phyloP scores from a whole-genome alignment of 2,113 vertebrate species.

The Conger conger region DNA sequence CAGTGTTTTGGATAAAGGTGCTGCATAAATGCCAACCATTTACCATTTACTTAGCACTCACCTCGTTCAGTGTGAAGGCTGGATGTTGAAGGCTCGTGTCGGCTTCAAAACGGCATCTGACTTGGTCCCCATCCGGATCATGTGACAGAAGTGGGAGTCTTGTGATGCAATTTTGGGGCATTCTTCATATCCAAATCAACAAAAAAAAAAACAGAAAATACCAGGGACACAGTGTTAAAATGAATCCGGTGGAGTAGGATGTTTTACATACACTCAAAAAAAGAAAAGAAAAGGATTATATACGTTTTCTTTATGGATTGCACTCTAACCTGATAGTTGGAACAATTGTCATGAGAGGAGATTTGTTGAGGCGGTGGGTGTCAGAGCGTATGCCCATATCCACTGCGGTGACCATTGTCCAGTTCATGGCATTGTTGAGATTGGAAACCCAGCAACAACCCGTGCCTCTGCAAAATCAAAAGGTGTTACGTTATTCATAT shows the following conservation, averaged over 20 bases:
- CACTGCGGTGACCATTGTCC: slow-evolving; percentile 44
- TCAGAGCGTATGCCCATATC: slow-evolving; percentile 65
- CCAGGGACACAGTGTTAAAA: not conserved
- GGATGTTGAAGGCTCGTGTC: not conserved
- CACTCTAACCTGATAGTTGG: slow-evolving; percentile 51
- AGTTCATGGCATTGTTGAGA: slow-evolving; percentile 21
- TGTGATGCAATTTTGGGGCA: slow-evolving; percentile 66
- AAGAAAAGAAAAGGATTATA: not conserved
- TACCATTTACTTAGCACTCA: slow-evolving; percentile 34
- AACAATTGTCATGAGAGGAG: slow-evolving; percentile 59
- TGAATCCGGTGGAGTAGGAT: not conserved
- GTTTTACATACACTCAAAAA: not conserved
- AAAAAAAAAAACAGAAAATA: slow-evolving; percentile 1
- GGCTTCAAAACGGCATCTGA: slow-evolving; percentile 52
- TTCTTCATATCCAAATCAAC: slow-evolving; percentile 43
- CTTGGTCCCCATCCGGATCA: slow-evolving; percentile 66
- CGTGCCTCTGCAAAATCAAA: slow-evolving; percentile 31
- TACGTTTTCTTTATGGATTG: not conserved
- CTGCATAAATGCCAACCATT: no score
- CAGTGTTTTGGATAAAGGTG: no score
- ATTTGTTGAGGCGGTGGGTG: slow-evolving; percentile 53
- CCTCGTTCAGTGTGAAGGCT: slow-evolving; percentile 56
- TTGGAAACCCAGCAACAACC: slow-evolving; percentile 67
- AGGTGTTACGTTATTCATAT: not conserved
- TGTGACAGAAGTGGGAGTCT: slow-evolving; percentile 55